Percentiles rank a stretch among this genome's conserved stretches.
phyloP scores from a whole-genome alignment of 2,797 vertebrate species.

The Echeneis naucrates region DNA sequence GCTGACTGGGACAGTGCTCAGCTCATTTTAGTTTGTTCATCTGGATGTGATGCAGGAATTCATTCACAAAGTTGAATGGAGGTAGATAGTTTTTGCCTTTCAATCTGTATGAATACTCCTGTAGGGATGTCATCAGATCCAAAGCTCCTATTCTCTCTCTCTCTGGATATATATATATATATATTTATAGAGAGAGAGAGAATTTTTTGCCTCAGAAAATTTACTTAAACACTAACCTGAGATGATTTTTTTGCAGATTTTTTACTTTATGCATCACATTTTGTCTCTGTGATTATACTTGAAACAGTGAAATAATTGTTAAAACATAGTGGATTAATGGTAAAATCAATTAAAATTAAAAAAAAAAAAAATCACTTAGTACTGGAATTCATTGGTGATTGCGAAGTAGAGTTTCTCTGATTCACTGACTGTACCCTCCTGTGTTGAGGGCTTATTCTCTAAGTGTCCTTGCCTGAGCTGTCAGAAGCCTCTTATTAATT shows the following conservation, averaged over 20 bases:
- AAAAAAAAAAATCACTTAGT: neutral
- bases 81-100: neutral
- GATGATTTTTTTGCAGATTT: neutral
- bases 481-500: conserved; percentile 45
- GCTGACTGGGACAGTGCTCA: neutral
- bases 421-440: neutral
- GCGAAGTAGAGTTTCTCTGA: neutral
- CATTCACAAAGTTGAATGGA: neutral
- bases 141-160: neutral
- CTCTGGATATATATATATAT: neutral
- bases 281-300: neutral
- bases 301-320: neutral
- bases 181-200: neutral
- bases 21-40: neutral
- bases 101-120: neutral
- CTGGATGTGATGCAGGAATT: neutral
- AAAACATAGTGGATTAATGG: neutral
- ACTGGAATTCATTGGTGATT: neutral
- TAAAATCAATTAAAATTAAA: neutral
- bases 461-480: conserved; percentile 62
- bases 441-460: conserved; percentile 20
- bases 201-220: neutral
- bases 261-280: neutral
- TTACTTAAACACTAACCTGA: neutral
- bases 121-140: neutral